Base-by-base conservation (phyloP, 1,140 invertebrate species). In the Drosophila elegans region DNA sequence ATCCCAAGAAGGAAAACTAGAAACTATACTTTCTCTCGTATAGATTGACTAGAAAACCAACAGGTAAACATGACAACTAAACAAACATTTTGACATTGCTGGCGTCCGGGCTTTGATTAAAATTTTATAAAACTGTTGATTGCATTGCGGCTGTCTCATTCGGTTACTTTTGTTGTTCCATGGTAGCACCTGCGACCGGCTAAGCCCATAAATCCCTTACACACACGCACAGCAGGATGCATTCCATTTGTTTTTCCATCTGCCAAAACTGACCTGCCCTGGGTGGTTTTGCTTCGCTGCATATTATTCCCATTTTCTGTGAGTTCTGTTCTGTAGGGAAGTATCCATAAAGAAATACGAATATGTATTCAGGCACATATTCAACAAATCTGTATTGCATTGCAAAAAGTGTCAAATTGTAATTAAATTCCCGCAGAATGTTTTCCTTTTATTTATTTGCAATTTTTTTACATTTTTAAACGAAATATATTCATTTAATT, bases 121-220 rank as follows among this genome's bases (percentile, higher is more conserved):
- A 78, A 60, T 78, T 78, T 36, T 49, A 78, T 56, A 78, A 78
- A 78, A 73, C 55, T 78, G 57, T 72, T 78, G 67, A 78, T 78
- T 78, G 55, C 51, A 52, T 73, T 39, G 36, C 10, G 5, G 36
- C 36, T 52, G 27, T 64, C 29, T 34, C 9, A 13, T 46, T 10
- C 13, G n/a, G 44, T 7, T 5, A 11, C 16, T 71, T 2, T 54
- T 61, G 44, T 41, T 54, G 48, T 44, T 49, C 13, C 45, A n/a
- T 9, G 10, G 16, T 9, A 34, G 55, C 21, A 42, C 60, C 29
- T 64, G 7, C 21, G 13, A 44, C 64, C 29, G 16, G 16, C 51
- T 57, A 52, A 57, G 42, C 62, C 48, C 73, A 75, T 75, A 75
- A 75, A 75, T 75, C 61, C 61, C 59, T 66, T 29, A 21, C 61